Evolutionary conservation across 1,140 invertebrate genomes (phyloP).

Genomic region (Mercenaria mercenaria): DNA sequence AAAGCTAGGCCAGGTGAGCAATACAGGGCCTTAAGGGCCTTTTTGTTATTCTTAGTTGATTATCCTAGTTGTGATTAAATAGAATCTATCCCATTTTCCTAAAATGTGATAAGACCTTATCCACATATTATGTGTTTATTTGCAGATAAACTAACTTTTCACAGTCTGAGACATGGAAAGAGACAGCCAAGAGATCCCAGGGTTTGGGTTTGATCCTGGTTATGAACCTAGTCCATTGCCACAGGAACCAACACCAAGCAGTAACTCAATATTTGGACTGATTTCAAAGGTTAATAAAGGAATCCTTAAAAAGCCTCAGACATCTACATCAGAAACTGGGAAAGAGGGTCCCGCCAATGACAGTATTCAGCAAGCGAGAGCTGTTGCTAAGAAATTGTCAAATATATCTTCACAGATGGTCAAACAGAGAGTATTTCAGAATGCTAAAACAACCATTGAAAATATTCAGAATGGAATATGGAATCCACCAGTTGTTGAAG

Average conservation of each 20-base stretch:
- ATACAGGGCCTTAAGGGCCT: no score
- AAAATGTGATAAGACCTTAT: no score
- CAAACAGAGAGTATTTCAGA: slow-evolving; percentile 22
- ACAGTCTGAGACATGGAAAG: no score
- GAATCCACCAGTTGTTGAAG: neutral
- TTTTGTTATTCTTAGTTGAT: no score
- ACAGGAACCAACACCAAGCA: neutral
- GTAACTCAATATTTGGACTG: slow-evolving; percentile 46
- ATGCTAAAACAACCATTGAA: slow-evolving; percentile 37
- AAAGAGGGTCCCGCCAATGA: neutral
- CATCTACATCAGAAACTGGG: neutral
- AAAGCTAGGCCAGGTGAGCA: no score
- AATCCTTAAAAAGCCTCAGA: neutral
- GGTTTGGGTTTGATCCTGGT: slow-evolving; percentile 54
- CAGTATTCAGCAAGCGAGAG: slow-evolving; percentile 2
- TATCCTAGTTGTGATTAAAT: no score
- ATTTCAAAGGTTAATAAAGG: slow-evolving; percentile 48
- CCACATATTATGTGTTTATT: no score
- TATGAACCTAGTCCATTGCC: slow-evolving; percentile 30
- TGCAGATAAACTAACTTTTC: no score
- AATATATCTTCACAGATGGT: neutral
- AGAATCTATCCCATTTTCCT: no score
- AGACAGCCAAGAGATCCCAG: slow-evolving; percentile 23
- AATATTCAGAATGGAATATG: slow-evolving; percentile 35
- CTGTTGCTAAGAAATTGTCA: slow-evolving; percentile 8